Evolutionary conservation across 2,888 invertebrate species (phyloP), one percentile per base, ranked within the genome.

Genomic region (Polydrusus pterygomalis): DNA sequence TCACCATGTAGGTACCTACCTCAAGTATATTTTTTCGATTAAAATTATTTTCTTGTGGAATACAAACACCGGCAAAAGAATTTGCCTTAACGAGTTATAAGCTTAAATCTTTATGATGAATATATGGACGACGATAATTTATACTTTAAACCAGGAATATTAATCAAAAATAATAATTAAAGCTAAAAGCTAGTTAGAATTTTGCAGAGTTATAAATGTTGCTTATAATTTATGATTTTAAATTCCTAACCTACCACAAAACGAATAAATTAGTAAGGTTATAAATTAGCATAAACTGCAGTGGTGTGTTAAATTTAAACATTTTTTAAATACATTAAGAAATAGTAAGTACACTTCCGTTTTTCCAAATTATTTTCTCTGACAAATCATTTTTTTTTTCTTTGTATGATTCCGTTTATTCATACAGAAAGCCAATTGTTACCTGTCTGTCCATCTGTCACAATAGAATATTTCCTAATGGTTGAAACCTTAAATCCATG

Each of bases 201-300:
- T 58, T 58, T 17, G 58, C 58, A 38, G 15, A 34, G 38, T 34
- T 58, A 58, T 58, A 58, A 58, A 58, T 58, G 58, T 17, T 34
- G 30, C 58, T 58, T 58, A 38, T 58, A 58, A 58, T 58, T 58
- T 58, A 58, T 38, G 58, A 58, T 58, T 58, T 58, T 38, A 58
- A 58, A 58, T 58, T 58, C 58, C 34, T 58, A 38, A 58, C 58
- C 58, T 58, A 58, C 58, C 58, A 58, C 58, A 58, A 58, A 58
- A 58, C 58, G 58, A 58, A 58, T 58, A 58, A 58, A 58, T 58
- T 58, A 7, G 34, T 38, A 17, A 17, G 34, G 38, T 17, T 58
- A 38, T 58, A 58, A 58, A 58, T 58, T 38, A 7, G 34, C 34
- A 8, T 58, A 15, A 15, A 38, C 15, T 38, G 58, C 8, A 17